Conservation (phyloP, 2,113 vertebrate genomes). For the Corapipo altera region DNA sequence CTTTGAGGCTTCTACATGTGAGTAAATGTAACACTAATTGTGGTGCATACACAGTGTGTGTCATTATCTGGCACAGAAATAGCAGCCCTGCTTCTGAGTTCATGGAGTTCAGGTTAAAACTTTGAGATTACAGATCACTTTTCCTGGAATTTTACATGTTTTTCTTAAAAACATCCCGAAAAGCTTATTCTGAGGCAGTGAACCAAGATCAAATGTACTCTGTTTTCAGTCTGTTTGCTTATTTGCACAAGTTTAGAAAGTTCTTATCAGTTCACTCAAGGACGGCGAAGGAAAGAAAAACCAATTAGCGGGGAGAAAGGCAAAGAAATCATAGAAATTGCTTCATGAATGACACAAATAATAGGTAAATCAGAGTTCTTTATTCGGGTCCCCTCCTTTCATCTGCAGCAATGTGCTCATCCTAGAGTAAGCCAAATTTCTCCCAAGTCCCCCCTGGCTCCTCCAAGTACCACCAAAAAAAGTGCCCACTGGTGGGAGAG, state of each 20-base stretch:
- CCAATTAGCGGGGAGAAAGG: background rate
- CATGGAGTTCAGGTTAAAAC: background rate
- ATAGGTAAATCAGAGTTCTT: background rate
- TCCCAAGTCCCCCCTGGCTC: background rate
- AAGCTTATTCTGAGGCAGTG: background rate
- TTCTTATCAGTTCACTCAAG: background rate
- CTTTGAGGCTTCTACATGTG: background rate
- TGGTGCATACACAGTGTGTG: background rate
- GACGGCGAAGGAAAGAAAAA: background rate
- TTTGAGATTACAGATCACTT: background rate
- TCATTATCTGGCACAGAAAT: background rate
- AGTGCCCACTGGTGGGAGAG: background rate
- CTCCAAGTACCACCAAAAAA: background rate
- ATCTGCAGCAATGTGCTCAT: background rate
- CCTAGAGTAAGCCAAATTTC: background rate
- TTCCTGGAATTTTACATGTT: background rate
- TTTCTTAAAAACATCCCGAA: background rate
- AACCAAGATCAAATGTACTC: background rate
- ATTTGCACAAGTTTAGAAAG: background rate
- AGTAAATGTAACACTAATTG: background rate
- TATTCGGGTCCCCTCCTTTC: background rate
- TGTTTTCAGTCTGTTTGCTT: background rate
- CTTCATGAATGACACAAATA: background rate
- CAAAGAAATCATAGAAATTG: background rate
- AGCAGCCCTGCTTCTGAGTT: background rate